A percentile compares a stretch with the other conserved stretches of the same genome.
phyloP scores from a whole-genome alignment of 1,140 invertebrate genomes.

The Lordiphosa clarofinis region DNA sequence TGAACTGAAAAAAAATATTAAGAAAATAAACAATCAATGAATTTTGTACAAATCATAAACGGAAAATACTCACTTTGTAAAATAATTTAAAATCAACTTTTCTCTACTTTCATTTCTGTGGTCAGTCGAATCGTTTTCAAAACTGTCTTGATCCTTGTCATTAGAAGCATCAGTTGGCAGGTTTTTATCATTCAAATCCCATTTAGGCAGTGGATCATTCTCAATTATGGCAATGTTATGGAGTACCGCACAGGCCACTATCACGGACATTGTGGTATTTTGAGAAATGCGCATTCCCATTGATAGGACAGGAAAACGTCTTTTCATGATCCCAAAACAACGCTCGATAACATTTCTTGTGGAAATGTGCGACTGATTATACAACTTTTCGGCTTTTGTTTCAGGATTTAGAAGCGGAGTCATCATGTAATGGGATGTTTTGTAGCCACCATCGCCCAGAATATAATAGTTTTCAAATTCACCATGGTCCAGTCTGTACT shows the following conservation, averaged over 20 bases:
- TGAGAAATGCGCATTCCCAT: conserved; percentile 1
- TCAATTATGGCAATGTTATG: conserved; percentile 8
- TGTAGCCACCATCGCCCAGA: not conserved
- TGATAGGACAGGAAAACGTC: conserved; percentile 4
- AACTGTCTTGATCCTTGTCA: too few relatives aligned
- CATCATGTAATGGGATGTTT: conserved; percentile 6
- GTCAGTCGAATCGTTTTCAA: too few relatives aligned
- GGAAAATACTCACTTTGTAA: too few relatives aligned
- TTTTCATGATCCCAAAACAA: conserved; percentile 1
- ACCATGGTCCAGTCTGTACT: not conserved
- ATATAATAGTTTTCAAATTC: conserved; percentile 1
- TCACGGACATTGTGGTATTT: conserved; percentile 4
- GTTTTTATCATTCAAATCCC: not conserved
- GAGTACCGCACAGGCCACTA: conserved; percentile 9
- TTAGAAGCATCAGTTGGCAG: too few relatives aligned
- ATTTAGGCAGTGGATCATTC: not conserved
- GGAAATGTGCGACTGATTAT: conserved; percentile 1
- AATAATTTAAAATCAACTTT: too few relatives aligned
- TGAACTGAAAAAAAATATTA: too few relatives aligned
- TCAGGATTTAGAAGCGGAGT: not conserved
- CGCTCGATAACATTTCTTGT: not conserved
- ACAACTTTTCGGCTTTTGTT: not conserved
- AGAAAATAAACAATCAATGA: too few relatives aligned
- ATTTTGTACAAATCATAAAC: too few relatives aligned
- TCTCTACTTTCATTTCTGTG: too few relatives aligned